phyloP scores from a whole-genome alignment of 1,140 invertebrate species.

The Drosophila obscura region DNA sequence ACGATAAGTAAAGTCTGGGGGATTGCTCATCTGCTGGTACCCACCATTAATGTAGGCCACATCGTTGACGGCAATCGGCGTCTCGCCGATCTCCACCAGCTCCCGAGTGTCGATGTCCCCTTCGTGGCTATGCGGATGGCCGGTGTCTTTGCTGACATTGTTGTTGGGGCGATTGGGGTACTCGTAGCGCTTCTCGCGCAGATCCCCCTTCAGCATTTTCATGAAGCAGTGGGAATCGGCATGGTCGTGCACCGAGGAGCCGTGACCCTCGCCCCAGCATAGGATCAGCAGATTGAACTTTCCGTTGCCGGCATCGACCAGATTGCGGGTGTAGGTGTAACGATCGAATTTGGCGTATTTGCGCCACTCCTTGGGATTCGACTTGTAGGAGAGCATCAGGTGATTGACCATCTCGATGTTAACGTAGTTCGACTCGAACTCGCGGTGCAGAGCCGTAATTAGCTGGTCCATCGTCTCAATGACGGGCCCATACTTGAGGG shows the following conservation, averaged over 20 bases:
- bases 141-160: not conserved
- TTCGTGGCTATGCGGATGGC: constrained; percentile 27
- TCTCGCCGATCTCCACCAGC: constrained; percentile 87
- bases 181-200: constrained; percentile 87
- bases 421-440: constrained; percentile 91
- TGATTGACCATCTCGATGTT: constrained; percentile 94
- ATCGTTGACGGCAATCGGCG: constrained; percentile 88
- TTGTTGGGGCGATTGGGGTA: constrained; percentile 58
- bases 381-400: constrained; percentile 94
- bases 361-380: constrained; percentile 95
- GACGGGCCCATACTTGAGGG: constrained; percentile 74
- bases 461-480: constrained; percentile 87
- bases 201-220: constrained; percentile 92
- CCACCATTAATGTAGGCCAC: constrained; percentile 98
- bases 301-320: constrained; percentile 97
- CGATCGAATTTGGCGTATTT: constrained; percentile 97
- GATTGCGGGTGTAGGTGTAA: constrained; percentile 96
- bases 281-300: constrained; percentile 99
- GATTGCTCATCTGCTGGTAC: constrained; percentile 55
- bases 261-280: constrained; percentile 98
- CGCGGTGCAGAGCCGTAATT: constrained; percentile 88
- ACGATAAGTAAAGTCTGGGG: not conserved
- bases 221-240: constrained; percentile 98
- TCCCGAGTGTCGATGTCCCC: constrained; percentile 63
- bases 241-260: constrained; percentile 98